phyloP scores from a whole-genome alignment of 2,797 vertebrate species.

The Halcyon leucocephala region DNA sequence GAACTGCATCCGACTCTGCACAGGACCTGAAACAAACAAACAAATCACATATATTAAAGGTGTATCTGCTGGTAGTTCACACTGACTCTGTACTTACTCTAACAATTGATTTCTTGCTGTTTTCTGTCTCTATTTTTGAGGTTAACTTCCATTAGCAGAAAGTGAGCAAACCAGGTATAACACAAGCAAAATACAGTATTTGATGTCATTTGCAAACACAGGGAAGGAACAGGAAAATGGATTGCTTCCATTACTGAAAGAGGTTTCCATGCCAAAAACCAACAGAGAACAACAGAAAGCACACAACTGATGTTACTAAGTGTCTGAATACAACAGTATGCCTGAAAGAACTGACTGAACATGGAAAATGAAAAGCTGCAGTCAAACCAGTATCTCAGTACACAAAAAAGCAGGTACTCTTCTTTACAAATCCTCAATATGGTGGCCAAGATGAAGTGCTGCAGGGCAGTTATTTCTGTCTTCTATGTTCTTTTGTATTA shows the following conservation, averaged over 20 bases:
- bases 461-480: not conserved
- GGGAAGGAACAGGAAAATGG: not conserved
- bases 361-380: not conserved
- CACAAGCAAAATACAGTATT: not conserved
- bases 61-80: not conserved
- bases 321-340: not conserved
- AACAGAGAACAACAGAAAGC: not conserved
- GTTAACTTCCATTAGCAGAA: not conserved
- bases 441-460: not conserved
- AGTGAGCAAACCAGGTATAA: not conserved
- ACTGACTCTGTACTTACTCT: not conserved
- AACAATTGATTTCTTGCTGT: not conserved
- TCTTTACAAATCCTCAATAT: not conserved
- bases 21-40: slow-evolving; percentile 82
- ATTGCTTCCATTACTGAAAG: not conserved
- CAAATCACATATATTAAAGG: not conserved
- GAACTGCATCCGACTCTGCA: slow-evolving; percentile 83
- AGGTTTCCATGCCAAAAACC: not conserved
- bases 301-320: not conserved
- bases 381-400: not conserved
- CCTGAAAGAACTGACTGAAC: not conserved
- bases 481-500: not conserved
- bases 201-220: not conserved
- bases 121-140: not conserved
- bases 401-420: fast-evolving